Base-by-base conservation (phyloP, 1,140 invertebrate genomes). In the Dolichoris vasculosae region DNA sequence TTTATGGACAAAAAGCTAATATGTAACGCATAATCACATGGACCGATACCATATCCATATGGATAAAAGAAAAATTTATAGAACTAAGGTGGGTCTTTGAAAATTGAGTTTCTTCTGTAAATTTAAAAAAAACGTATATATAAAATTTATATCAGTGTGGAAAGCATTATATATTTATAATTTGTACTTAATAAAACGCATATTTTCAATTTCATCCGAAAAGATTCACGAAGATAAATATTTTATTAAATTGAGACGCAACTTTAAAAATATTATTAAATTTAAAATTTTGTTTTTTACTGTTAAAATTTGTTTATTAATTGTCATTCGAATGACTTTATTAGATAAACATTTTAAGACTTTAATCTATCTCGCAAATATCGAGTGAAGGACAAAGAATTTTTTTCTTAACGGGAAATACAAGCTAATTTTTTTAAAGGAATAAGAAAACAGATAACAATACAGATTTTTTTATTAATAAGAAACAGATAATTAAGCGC, bases 301-400 rank as follows among this genome's bases (percentile, higher is more conserved):
- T 35, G 63, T 73, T 26, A 15, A 43, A 73, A 73, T 73, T 73
- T n/a, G 69, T 73, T 73, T 73, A 73, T 43, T 43, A 73, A 73
- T 43, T 73, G 26, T 43, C 30, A 38, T 73, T 43, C 40, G 30
- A 69, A 69, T 38, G 38, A 73, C 30, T 67, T 15, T 73, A 43
- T 26, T 43, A 73, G 23, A 43, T 73, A 51, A 77, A 77, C 30
- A 51, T 43, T 77, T 51, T 32, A 77, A 51, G 43, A 11, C 15
- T 51, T 51, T 77, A 51, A 77, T 77, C 75, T 51, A 77, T 77
- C n/a, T 48, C 51, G 30, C 75, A 77, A 77, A 77, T 48, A 77
- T 46, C 23, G 4, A 77, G n/a, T 35, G 75, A 77, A 77, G 75
- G 46, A 77, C 48, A 77, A 77, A 77, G 43, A 77, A 51, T 51